These are phyloP conservation scores for Tychaedon coryphoeus DNA, from an alignment of 2,113 vertebrate genomes.

Conservation along the genomic window DNA sequence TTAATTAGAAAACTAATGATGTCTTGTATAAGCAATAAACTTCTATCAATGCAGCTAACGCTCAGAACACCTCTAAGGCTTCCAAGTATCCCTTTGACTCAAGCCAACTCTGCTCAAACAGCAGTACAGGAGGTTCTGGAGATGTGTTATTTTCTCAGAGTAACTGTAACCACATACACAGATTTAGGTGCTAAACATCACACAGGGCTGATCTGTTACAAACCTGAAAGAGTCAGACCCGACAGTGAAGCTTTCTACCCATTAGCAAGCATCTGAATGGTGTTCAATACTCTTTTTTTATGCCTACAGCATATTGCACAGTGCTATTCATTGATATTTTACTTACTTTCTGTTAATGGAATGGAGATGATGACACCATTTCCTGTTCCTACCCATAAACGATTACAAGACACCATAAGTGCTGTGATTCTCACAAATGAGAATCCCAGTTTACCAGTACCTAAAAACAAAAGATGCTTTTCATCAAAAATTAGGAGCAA, in stretches of 20 bases:
- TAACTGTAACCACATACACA: not conserved
- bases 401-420: constrained; percentile 89
- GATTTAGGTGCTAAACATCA: not conserved
- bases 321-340: constrained; percentile 14
- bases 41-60: not conserved
- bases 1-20: not conserved
- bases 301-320: constrained; percentile 29
- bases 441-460: constrained; percentile 91
- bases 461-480: constrained; percentile 67
- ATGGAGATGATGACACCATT: constrained; percentile 94
- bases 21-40: not conserved
- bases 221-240: not conserved
- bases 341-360: constrained; percentile 89
- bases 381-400: constrained; percentile 90
- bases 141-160: not conserved
- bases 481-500: constrained; percentile 59
- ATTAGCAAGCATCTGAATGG: constrained; percentile 13
- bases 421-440: constrained; percentile 92
- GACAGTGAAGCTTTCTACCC: not conserved
- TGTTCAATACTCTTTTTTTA: not conserved
- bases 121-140: not conserved
- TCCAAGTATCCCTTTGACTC: not conserved
- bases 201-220: not conserved
- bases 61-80: not conserved
- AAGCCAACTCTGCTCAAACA: not conserved